Evolutionary conservation across 2,113 vertebrate species (phyloP), one percentile per base, ranked within the genome.

Genomic region (Anguilla japonica): DNA sequence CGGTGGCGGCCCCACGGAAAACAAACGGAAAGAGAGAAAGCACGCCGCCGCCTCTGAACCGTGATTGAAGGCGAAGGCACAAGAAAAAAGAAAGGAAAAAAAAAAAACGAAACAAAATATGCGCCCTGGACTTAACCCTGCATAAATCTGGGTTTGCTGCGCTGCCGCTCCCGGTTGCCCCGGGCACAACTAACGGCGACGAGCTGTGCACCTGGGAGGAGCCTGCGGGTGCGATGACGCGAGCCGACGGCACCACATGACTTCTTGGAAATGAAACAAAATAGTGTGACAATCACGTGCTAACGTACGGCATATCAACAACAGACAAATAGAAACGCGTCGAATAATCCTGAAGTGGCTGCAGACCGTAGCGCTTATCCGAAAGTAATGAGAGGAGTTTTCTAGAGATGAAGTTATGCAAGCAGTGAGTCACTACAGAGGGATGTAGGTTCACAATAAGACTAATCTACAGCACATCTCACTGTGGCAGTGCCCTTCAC

Each of bases 401-500:
- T 15, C 29, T 41, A 41, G 79, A 22, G 41, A 41, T 20, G 15
- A 13, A 11, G 85, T 86, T 86, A 82, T 56, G 81, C 79, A 86
- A 82, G 56, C n/a, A 40, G 26, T 82, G 85, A 86, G 85, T 86
- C 79, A 86, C 41, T 40, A 79, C 26, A 56, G 56, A 63, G 79
- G 40, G 26, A 82, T 57, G 79, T 29, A 81, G 57, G 29, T 79
- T 63, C 79, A 41, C 56, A 86, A 79, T 86, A 67, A 86, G 63
- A 81, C 50, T 67, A 3, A 67, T 20, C 22, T 67, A 67, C 60
- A 26, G 20, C 2, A 67, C 20, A 5, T 20, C 20, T 22, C 60
- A 67, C 60, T 67, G 22, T 26, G 4, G 3, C 5, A 26, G 18
- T 26, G 5, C 20, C 26, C 60, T 26, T 6, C 60, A 67, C 60